Conservation (phyloP, 2,888 invertebrate genomes). For the Cheilosia vernalis region DNA sequence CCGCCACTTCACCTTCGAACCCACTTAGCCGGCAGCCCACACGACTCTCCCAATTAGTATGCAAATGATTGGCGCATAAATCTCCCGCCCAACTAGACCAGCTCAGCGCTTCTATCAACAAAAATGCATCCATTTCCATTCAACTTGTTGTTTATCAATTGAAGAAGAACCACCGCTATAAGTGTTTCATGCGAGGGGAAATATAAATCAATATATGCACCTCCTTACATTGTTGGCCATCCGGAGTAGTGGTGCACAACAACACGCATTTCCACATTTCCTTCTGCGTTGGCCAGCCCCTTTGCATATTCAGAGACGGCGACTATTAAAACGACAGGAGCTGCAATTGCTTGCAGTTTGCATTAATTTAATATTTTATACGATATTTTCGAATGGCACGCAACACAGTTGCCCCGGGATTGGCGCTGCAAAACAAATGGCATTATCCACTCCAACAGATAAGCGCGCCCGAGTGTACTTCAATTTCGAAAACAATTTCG, state of each 20-base stretch:
- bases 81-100: slow-evolving; percentile 25
- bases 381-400: slow-evolving; percentile 27
- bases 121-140: slow-evolving; percentile 22
- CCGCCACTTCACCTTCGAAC: slow-evolving; percentile 21
- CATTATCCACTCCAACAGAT: slow-evolving; percentile 17
- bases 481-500: slow-evolving; percentile 13
- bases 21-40: slow-evolving; percentile 7
- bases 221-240: slow-evolving; percentile 34
- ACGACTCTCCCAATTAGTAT: slow-evolving; percentile 26
- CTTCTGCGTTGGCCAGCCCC: slow-evolving; percentile 18
- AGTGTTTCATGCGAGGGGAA: background rate
- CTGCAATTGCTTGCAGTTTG: slow-evolving; percentile 52
- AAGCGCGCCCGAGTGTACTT: slow-evolving; percentile 16
- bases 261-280: slow-evolving; percentile 38
- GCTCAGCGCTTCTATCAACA: slow-evolving; percentile 6
- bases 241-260: slow-evolving; percentile 16
- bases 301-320: background rate
- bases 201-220: background rate
- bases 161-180: background rate
- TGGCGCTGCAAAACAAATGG: slow-evolving; percentile 23
- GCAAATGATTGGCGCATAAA: slow-evolving; percentile 36
- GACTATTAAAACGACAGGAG: slow-evolving; percentile 36
- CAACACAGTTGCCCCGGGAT: slow-evolving; percentile 40
- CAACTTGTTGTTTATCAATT: slow-evolving; percentile 11
- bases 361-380: slow-evolving; percentile 55